phyloP scores from a whole-genome alignment of 2,888 invertebrate genomes.

The Osmoderma eremita region DNA sequence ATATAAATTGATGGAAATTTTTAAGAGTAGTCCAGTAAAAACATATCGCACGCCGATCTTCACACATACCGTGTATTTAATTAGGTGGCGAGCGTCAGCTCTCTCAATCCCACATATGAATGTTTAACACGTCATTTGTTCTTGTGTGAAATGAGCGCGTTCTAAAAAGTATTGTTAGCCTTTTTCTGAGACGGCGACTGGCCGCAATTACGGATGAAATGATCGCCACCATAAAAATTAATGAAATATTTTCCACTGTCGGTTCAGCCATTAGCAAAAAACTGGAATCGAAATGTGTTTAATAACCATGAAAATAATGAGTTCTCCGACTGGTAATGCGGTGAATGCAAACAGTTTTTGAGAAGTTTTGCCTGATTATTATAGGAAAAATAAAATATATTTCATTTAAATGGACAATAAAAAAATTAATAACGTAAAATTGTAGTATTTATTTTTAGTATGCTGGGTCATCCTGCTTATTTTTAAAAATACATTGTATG shows the following conservation, averaged over 20 bases:
- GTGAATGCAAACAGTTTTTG: too few species aligned
- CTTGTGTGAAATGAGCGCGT: neutral
- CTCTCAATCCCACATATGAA: conserved; percentile 29
- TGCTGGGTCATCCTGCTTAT: too few species aligned
- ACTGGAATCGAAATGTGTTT: neutral
- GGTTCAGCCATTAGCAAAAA: neutral
- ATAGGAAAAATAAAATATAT: too few species aligned
- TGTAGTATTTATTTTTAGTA: too few species aligned
- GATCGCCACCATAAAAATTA: conserved; percentile 30
- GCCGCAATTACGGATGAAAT: conserved; percentile 3
- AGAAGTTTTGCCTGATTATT: too few species aligned
- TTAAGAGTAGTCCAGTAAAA: conserved; percentile 21
- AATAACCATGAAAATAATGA: conserved; percentile 11
- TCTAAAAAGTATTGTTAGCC: conserved; percentile 23
- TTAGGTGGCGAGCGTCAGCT: conserved; percentile 25
- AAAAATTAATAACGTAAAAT: too few species aligned
- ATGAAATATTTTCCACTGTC: conserved; percentile 25
- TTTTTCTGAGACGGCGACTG: conserved; percentile 15
- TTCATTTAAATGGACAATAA: too few species aligned
- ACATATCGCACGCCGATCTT: conserved; percentile 35
- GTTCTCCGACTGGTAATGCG: too few species aligned
- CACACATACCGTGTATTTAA: conserved; percentile 29
- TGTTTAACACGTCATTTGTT: conserved; percentile 33
- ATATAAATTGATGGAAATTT: conserved; percentile 14
- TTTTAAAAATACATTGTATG: too few species aligned